phyloP scores from a whole-genome alignment of 2,113 vertebrate genomes.

The Lethenteron camtschaticum region DNA sequence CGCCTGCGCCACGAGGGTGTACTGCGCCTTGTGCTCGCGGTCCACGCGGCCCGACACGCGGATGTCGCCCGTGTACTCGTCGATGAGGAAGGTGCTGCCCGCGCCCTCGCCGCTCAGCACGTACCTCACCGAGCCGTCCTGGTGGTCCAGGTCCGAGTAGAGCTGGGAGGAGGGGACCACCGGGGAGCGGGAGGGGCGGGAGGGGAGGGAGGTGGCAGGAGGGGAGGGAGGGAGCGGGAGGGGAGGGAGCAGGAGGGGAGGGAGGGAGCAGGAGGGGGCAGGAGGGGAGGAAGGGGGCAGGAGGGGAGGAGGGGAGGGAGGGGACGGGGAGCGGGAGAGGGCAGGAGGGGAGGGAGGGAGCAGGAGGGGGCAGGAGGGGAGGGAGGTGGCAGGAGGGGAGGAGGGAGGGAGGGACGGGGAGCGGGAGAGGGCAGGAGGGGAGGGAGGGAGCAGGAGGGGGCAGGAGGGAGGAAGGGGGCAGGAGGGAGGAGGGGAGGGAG shows the following conservation, averaged over 20 bases:
- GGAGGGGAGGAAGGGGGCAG: not conserved
- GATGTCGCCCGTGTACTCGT: conserved; percentile 71
- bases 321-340: not conserved
- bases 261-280: not conserved
- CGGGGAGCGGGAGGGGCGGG: not conserved
- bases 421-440: not conserved
- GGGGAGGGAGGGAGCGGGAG: not conserved
- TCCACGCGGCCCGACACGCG: conserved; percentile 70
- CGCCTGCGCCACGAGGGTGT: conserved; percentile 50
- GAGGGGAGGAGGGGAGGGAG: not conserved
- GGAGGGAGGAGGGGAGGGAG: not conserved
- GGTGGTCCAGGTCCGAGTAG: conserved; percentile 61
- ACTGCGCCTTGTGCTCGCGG: conserved; percentile 64
- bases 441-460: not conserved
- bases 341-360: not conserved
- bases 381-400: not conserved
- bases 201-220: not conserved
- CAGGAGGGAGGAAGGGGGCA: not conserved
- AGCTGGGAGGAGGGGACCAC: conserved; percentile 22
- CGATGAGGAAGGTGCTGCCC: conserved; percentile 65
- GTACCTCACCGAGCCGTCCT: conserved; percentile 57
- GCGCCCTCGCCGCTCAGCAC: conserved; percentile 61
- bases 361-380: not conserved
- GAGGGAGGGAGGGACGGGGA: not conserved
- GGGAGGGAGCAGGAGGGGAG: not conserved